Percentiles rank a stretch among this genome's conserved stretches.
Conservation (phyloP, 2,113 vertebrate species). For the Seriola rivoliana region DNA sequence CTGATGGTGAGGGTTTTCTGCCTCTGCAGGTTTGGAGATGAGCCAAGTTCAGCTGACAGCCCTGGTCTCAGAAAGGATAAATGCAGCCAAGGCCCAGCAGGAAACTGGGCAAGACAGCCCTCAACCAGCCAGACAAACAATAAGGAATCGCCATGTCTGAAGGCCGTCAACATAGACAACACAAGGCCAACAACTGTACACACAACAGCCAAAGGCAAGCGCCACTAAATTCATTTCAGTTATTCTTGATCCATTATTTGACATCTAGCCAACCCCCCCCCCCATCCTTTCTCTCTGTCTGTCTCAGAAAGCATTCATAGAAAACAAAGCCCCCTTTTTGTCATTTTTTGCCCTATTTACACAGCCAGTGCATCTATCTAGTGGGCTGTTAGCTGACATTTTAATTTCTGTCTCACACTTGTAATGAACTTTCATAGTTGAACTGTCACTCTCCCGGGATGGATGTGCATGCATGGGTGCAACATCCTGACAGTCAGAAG, state of each 20-base stretch:
- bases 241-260: slow-evolving; percentile 63
- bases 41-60: slow-evolving; percentile 48
- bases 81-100: slow-evolving; percentile 59
- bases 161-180: slow-evolving; percentile 62
- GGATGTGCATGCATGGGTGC: slow-evolving; percentile 26
- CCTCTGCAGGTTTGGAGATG: slow-evolving; percentile 68
- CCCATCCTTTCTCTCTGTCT: slow-evolving; percentile 30
- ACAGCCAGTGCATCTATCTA: slow-evolving; percentile 49
- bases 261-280: slow-evolving; percentile 47
- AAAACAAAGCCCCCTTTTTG: slow-evolving; percentile 72
- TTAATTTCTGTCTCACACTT: slow-evolving; percentile 63
- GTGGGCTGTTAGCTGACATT: slow-evolving; percentile 60
- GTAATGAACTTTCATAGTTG: slow-evolving; percentile 65
- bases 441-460: slow-evolving; percentile 63
- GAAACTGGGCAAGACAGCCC: slow-evolving; percentile 38
- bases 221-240: slow-evolving; percentile 31
- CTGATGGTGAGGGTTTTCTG: slow-evolving; percentile 33
- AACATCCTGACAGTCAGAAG: slow-evolving; percentile 25
- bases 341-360: slow-evolving; percentile 61
- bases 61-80: slow-evolving; percentile 56
- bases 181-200: slow-evolving; percentile 61
- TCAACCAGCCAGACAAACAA: slow-evolving; percentile 57
- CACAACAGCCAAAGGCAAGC: slow-evolving; percentile 69
- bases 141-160: slow-evolving; percentile 57
- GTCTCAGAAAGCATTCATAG: slow-evolving; percentile 50